Conservation (phyloP, 2,888 invertebrate species). For the Apodemia hepburni region DNA sequence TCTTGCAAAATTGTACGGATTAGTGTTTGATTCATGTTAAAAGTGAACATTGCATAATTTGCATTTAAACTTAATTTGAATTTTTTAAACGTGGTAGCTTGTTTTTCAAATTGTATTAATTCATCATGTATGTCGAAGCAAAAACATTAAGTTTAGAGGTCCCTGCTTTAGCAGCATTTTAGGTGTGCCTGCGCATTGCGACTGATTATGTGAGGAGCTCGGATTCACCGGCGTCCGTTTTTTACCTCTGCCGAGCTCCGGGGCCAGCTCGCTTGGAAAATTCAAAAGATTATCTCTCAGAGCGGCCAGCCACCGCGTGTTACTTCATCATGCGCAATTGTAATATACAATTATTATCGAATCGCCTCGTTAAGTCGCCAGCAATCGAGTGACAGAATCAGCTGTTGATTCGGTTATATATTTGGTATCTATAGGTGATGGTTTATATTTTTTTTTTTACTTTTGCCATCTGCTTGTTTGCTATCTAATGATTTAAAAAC, state of each 20-base stretch:
- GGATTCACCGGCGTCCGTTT: constrained; percentile 41
- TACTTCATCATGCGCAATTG: background rate
- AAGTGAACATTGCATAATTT: too few relatives aligned
- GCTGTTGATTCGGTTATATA: background rate
- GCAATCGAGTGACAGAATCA: background rate
- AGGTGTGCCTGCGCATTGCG: constrained; percentile 36
- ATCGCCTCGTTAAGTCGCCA: background rate
- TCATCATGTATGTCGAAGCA: too few relatives aligned
- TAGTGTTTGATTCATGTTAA: too few relatives aligned
- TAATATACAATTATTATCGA: background rate
- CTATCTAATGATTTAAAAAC: too few relatives aligned
- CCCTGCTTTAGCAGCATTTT: constrained; percentile 26
- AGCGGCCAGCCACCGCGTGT: constrained; percentile 13
- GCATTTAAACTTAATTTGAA: too few relatives aligned
- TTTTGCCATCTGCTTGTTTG: too few relatives aligned
- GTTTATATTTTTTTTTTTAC: too few relatives aligned
- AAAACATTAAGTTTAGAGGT: background rate
- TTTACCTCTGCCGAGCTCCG: constrained; percentile 35
- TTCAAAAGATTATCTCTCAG: constrained; percentile 52
- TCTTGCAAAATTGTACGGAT: too few relatives aligned
- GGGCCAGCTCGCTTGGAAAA: constrained; percentile 37
- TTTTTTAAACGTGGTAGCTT: too few relatives aligned
- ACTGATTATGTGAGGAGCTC: constrained; percentile 58
- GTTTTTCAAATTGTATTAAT: too few relatives aligned
- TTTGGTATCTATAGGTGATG: too few relatives aligned